Evolutionary conservation across 2,797 vertebrate species (phyloP).

Genomic region (Sciurus carolinensis): DNA sequence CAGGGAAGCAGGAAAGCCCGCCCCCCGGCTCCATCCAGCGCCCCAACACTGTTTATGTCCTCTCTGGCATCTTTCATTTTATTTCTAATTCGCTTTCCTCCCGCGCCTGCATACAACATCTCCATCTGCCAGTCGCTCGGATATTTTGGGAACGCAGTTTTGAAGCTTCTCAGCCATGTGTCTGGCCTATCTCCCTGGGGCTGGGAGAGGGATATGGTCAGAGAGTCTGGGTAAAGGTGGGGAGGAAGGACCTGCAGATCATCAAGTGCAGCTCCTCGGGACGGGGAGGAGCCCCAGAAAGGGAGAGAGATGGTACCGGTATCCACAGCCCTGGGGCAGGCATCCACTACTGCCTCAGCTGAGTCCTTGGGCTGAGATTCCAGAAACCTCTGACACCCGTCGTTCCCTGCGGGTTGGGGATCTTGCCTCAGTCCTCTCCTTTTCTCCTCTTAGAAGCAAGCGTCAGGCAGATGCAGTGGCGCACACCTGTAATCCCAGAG

Average conservation of each 20-base stretch:
- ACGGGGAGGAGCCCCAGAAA: background rate
- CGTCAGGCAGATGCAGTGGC: background rate
- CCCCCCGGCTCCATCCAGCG: constrained; percentile 56
- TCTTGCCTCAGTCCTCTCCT: background rate
- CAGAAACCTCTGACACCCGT: background rate
- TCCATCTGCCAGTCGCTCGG: constrained; percentile 85
- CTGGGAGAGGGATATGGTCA: constrained; percentile 56
- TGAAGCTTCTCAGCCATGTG: constrained; percentile 79
- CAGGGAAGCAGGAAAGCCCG: constrained; percentile 10
- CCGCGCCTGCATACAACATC: constrained; percentile 79
- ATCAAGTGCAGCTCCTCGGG: background rate
- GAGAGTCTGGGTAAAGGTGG: background rate
- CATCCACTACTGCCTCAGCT: background rate
- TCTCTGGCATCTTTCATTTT: constrained; percentile 76
- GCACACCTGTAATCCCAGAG: too few relatives aligned
- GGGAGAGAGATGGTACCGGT: background rate
- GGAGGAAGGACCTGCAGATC: background rate
- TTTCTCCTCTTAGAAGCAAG: constrained; percentile 26
- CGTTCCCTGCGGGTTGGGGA: background rate
- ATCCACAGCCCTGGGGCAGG: background rate
- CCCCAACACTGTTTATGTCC: constrained; percentile 77
- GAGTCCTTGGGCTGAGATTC: background rate
- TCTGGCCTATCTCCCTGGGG: constrained; percentile 71
- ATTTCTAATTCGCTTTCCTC: constrained; percentile 81
- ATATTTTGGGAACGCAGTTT: constrained; percentile 85